Percentiles rank a stretch among this genome's conserved stretches.
phyloP scores from a whole-genome alignment of 1,140 invertebrate genomes.

The Drosophila subobscura region DNA sequence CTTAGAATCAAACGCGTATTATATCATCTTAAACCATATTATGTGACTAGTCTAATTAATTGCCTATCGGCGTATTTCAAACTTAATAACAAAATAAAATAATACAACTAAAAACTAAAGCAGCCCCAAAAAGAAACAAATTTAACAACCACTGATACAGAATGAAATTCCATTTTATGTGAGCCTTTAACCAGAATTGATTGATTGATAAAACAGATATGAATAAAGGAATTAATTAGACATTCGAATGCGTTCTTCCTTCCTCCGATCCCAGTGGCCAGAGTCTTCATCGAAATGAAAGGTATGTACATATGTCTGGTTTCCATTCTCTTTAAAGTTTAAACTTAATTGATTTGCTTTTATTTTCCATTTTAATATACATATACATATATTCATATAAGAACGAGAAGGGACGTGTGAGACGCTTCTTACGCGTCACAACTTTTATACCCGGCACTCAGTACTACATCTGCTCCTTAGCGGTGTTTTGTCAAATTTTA shows the following conservation, averaged over 20 bases:
- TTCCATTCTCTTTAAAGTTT: slow-evolving; percentile 8
- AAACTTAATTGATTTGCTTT: slow-evolving; percentile 80
- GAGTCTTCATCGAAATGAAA: too few species aligned
- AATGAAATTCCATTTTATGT: slow-evolving; percentile 77
- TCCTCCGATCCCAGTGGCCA: neutral
- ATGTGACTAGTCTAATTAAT: slow-evolving; percentile 77
- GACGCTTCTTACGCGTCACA: too few species aligned
- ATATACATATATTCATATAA: slow-evolving; percentile 66
- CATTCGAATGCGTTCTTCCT: slow-evolving; percentile 13
- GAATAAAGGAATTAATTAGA: slow-evolving; percentile 78
- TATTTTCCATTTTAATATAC: slow-evolving; percentile 71
- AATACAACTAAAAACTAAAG: slow-evolving; percentile 43
- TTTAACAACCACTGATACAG: slow-evolving; percentile 30
- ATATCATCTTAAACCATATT: slow-evolving; percentile 78
- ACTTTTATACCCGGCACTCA: too few species aligned
- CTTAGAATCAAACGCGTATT: slow-evolving; percentile 78
- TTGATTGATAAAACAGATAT: slow-evolving; percentile 66
- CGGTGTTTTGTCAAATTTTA: too few species aligned
- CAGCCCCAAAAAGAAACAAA: slow-evolving; percentile 4
- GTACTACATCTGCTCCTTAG: too few species aligned
- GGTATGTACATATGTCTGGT: too few species aligned
- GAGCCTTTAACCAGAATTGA: slow-evolving; percentile 70
- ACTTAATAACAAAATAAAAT: slow-evolving; percentile 35
- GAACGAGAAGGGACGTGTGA: too few species aligned
- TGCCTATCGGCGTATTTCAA: slow-evolving; percentile 70